These are phyloP conservation scores for Ariolimax columbianus DNA, from an alignment of 2,888 invertebrate genomes.

Conservation along the genomic window DNA sequence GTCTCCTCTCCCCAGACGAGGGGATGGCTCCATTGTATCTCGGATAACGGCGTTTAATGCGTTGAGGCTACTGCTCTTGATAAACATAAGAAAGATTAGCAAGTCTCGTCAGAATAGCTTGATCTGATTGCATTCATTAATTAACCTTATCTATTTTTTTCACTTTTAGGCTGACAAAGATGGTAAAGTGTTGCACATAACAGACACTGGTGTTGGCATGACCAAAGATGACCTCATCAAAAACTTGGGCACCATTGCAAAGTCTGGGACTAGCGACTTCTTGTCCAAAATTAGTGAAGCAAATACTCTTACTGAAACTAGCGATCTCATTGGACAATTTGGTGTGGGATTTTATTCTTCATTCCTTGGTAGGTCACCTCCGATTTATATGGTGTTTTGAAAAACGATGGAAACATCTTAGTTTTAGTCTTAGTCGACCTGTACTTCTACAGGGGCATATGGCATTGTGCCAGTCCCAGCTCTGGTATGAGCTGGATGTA, in stretches of 20 bases:
- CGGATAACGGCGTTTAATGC: too few species aligned
- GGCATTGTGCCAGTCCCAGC: too few species aligned
- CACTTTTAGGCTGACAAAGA: conserved; percentile 89
- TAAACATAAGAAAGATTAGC: too few species aligned
- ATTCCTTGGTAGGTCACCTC: conserved; percentile 83
- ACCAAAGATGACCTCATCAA: conserved; percentile 93
- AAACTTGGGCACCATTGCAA: conserved; percentile 98
- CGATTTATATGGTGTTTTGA: not conserved
- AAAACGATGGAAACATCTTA: too few species aligned
- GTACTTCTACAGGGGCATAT: too few species aligned
- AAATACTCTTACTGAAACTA: conserved; percentile 83
- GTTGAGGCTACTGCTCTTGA: too few species aligned
- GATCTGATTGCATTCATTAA: too few species aligned
- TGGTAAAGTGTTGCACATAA: conserved; percentile 92
- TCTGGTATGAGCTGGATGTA: too few species aligned
- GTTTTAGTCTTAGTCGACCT: too few species aligned
- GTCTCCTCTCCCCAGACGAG: too few species aligned
- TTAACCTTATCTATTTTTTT: not conserved
- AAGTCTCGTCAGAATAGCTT: too few species aligned
- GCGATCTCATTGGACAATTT: conserved; percentile 99
- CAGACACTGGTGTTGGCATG: conserved; percentile 98
- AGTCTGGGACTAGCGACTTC: conserved; percentile 97
- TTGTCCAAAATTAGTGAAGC: conserved; percentile 88
- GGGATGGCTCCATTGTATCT: too few species aligned
- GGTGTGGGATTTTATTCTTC: conserved; percentile 99